These are phyloP conservation scores for Saguinus oedipus DNA, from an alignment of 2,797 vertebrate genomes.

Conservation along the genomic window DNA sequence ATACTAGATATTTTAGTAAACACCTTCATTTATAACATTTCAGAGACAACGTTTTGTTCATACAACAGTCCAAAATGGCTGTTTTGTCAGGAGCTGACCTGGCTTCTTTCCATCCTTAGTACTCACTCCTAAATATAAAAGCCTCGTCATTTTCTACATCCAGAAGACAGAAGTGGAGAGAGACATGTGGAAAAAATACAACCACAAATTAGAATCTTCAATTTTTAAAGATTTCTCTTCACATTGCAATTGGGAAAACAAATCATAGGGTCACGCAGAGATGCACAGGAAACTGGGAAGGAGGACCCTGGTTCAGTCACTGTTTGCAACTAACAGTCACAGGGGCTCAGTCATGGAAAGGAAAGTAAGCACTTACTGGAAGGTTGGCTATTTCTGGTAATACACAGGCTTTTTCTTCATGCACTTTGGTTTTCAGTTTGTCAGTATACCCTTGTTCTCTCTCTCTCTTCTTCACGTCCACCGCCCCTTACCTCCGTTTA, in stretches of 20 bases:
- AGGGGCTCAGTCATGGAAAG: neutral
- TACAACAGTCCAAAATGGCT: neutral
- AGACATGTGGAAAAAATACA: neutral
- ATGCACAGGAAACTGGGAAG: no score
- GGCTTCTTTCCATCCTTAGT: neutral
- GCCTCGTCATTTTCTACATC: neutral
- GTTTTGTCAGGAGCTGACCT: neutral
- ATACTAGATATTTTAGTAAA: neutral
- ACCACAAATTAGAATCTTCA: neutral
- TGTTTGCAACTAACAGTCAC: neutral
- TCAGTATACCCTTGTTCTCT: neutral
- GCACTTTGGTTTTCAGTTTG: neutral
- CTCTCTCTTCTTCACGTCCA: fast-evolving
- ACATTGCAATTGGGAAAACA: neutral
- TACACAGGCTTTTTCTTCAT: neutral
- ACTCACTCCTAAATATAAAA: neutral
- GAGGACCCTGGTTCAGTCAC: neutral
- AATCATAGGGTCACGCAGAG: no score
- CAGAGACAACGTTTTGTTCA: neutral
- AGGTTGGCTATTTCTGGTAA: neutral
- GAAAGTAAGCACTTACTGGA: neutral
- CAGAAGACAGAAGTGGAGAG: neutral
- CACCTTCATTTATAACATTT: neutral
- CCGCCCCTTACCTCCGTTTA: fast-evolving
- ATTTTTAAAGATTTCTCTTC: neutral